Evolutionary conservation across 2,797 vertebrate genomes (phyloP), one percentile per base, ranked within the genome.

Genomic region (Anguilla obscura): DNA sequence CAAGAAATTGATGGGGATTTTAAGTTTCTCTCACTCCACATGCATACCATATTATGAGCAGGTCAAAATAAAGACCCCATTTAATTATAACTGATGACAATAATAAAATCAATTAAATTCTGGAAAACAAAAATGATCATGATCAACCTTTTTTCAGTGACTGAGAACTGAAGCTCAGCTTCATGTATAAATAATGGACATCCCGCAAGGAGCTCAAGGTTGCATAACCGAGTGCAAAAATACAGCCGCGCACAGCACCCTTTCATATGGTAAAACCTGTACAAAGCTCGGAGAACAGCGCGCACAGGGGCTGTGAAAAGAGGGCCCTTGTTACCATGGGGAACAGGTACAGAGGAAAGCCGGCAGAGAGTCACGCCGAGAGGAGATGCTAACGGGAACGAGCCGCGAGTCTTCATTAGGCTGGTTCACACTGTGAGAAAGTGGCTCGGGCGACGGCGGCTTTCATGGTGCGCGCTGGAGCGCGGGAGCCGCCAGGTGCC

Each of bases 391-490:
- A 48, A 48, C 76, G 6, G 69, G 40, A 16, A 80, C 5, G 40
- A 48, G 76, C 40, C 76, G 36, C 5, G 48, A 84, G 48, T 48
- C 83, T 54, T 84, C 83, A 84, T 84, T 84, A 84, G 83, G 83
- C 48, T 52, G 30, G 14, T n/a, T 27, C 83, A 50, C 48, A 56
- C 50, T 84, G 83, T 18, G 83, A 84, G 24, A 10, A 84, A 33
- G 48, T 33, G 3, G 30, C 27, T 54, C 27, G 12, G 40, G 48
- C 27, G 7, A 56, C 50, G 18, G 12, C 2, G 30, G 14, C 40
- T 27, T 84, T 56, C 33, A 33, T 33, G 24, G 48, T 9, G 27
- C 45, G 14, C 12, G 4, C n/a, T 10, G 48, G 9, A 56, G 82
- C 52, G 10, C 24, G 24, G 21, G 52, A 84, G 48, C 24, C 24